phyloP scores from a whole-genome alignment of 2,113 vertebrate species.

The Osmerus mordax region DNA sequence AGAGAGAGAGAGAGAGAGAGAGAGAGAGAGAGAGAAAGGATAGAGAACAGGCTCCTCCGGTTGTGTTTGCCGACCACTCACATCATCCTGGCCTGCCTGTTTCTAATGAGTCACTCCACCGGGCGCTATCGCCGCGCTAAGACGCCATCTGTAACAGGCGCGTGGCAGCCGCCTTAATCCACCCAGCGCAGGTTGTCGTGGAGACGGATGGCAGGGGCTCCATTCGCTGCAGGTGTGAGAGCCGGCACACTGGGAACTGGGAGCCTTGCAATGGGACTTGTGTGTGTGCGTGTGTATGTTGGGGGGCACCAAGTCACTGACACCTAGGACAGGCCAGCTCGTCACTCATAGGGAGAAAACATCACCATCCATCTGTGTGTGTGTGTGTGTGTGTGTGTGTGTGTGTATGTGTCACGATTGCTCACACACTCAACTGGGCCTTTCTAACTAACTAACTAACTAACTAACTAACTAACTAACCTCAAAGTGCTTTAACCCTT shows the following conservation, averaged over 20 bases:
- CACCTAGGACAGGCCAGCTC: constrained; percentile 22
- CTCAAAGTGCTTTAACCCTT: constrained; percentile 17
- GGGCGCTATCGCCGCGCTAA: constrained; percentile 22
- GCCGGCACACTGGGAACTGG: constrained; percentile 17
- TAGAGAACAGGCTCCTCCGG: too few species aligned
- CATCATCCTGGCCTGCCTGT: constrained; percentile 17
- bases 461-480: background rate
- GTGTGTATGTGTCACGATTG: background rate
- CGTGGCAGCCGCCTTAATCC: constrained; percentile 30
- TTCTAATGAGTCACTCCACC: constrained; percentile 43
- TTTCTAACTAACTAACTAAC: background rate
- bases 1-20: background rate
- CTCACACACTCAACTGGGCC: background rate
- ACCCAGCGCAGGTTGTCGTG: constrained; percentile 22
- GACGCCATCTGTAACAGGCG: constrained; percentile 45
- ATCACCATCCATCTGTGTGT: background rate
- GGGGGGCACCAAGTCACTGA: constrained; percentile 8
- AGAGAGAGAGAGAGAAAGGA: background rate
- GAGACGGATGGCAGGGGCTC: constrained; percentile 26
- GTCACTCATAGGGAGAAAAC: constrained; percentile 27
- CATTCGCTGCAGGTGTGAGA: constrained; percentile 40
- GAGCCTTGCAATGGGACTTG: constrained; percentile 15
- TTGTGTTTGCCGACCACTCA: background rate
- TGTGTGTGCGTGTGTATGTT: constrained; percentile 9
- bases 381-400: background rate